These are phyloP conservation scores for Dreissena rostriformis DNA, from an alignment of 1,140 invertebrate genomes.

Conservation along the genomic window DNA sequence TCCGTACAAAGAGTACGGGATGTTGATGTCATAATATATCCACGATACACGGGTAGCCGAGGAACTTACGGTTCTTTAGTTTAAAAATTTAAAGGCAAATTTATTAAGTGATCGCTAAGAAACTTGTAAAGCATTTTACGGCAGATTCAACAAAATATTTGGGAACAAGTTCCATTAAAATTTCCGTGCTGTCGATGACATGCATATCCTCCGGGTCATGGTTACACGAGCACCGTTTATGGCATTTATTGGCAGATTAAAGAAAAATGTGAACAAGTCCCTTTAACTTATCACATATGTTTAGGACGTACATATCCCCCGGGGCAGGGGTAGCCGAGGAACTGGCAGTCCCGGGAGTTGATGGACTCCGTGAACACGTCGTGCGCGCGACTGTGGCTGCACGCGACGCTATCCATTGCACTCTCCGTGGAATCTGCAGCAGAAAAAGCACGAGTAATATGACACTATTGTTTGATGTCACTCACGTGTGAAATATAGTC, in stretches of 20 bases:
- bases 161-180: no score
- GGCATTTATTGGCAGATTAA: background rate
- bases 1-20: no score
- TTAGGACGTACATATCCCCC: constrained; percentile 76
- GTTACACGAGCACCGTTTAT: background rate
- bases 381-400: constrained; percentile 93
- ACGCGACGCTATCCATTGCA: constrained; percentile 84
- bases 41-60: no score
- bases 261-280: background rate
- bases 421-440: constrained; percentile 10
- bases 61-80: no score
- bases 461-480: no score
- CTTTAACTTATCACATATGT: background rate
- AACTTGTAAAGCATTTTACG: no score
- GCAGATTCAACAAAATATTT: no score
- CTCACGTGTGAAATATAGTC: no score
- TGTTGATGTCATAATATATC: no score
- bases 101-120: no score
- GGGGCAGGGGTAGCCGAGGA: constrained; percentile 86
- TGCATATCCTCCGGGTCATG: background rate
- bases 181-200: background rate
- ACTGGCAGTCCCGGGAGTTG: constrained; percentile 86
- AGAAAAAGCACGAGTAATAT: background rate
- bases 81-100: no score
- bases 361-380: constrained; percentile 94